A percentile compares a stretch with the other conserved stretches of the same genome.
phyloP scores from a whole-genome alignment of 2,888 invertebrate genomes.

The Heliconius hortense region DNA sequence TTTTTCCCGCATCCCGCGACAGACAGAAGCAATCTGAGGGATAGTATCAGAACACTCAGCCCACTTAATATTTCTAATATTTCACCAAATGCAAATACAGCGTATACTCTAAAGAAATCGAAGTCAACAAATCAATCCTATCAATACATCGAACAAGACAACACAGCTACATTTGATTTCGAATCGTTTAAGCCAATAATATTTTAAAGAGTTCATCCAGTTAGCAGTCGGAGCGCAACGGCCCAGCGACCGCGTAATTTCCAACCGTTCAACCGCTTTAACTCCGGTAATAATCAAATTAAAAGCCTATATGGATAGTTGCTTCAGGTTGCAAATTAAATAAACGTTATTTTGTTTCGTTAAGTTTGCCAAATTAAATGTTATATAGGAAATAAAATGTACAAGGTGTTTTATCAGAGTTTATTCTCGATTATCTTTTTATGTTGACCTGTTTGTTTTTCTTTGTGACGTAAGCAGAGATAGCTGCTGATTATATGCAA shows the following conservation, averaged over 20 bases:
- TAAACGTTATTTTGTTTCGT: constrained; percentile 20
- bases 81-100: too few species aligned
- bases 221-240: constrained; percentile 39
- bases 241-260: constrained; percentile 38
- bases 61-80: too few species aligned
- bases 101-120: too few species aligned
- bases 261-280: constrained; percentile 42
- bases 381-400: not conserved
- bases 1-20: too few species aligned
- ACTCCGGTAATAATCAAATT: constrained; percentile 42
- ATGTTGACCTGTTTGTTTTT: not conserved
- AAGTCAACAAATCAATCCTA: not conserved
- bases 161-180: constrained; percentile 9
- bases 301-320: constrained; percentile 38
- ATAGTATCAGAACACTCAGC: too few species aligned
- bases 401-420: not conserved
- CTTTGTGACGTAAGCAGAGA: too few species aligned
- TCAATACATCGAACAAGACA: not conserved
- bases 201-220: constrained; percentile 42
- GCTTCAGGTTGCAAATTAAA: constrained; percentile 32
- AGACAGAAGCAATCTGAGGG: too few species aligned
- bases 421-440: not conserved
- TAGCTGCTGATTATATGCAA: too few species aligned
- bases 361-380: constrained; percentile 15
- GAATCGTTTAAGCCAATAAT: constrained; percentile 41